Evolutionary conservation across 2,888 invertebrate species (phyloP).

Genomic region (Luperina testacea): DNA sequence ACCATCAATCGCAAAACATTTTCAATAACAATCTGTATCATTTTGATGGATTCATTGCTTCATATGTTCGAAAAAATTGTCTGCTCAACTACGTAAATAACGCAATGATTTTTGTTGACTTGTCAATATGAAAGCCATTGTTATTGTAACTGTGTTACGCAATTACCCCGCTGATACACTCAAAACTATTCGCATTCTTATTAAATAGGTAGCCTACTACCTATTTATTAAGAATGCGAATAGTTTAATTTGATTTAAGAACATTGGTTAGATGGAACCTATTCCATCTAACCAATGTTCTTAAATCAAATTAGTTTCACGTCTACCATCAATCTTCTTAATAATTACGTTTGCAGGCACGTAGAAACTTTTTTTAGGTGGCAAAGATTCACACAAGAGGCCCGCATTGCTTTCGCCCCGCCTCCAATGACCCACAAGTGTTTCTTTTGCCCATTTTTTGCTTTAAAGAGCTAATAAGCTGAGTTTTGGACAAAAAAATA

Average conservation of each 20-base stretch:
- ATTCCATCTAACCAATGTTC: slow-evolving; percentile 26
- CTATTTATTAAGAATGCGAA: no score
- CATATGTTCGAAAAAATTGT: neutral
- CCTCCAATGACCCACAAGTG: slow-evolving; percentile 62
- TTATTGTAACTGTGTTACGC: neutral
- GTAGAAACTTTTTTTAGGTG: slow-evolving; percentile 32
- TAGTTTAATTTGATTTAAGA: no score
- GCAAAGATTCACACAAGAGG: slow-evolving; percentile 33
- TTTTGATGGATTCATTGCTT: neutral
- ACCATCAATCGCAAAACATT: slow-evolving; percentile 14
- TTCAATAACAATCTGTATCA: neutral
- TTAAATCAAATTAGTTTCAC: slow-evolving; percentile 29
- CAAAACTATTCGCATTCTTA: slow-evolving; percentile 8
- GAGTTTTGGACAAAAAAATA: slow-evolving; percentile 49
- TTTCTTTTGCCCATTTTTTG: slow-evolving; percentile 68
- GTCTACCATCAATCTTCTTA: slow-evolving; percentile 49
- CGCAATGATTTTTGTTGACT: neutral
- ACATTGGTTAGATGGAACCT: no score
- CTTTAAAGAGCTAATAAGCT: slow-evolving; percentile 67
- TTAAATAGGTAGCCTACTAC: neutral
- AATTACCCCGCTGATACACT: slow-evolving; percentile 7
- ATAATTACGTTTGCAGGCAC: slow-evolving; percentile 33
- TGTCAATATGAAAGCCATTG: neutral
- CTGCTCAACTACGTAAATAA: neutral
- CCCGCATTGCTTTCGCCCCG: slow-evolving; percentile 50